A percentile compares a stretch with the other conserved stretches of the same genome.
Evolutionary conservation across 2,888 invertebrate species (phyloP).

Genomic region (Chymomyza amoena): DNA sequence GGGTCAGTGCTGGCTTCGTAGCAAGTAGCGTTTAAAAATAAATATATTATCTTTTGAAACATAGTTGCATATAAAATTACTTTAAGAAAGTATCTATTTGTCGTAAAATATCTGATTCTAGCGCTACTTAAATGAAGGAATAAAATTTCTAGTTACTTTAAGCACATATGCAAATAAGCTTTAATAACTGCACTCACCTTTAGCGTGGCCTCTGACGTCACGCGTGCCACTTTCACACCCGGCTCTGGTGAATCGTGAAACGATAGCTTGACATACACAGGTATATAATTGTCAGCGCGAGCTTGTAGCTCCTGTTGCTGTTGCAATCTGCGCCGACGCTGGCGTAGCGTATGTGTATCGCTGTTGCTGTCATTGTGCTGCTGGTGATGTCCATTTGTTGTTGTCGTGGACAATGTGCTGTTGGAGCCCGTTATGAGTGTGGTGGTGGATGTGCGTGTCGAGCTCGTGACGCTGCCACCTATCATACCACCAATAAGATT

Average conservation of each 20-base stretch:
- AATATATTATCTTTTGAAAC: too few relatives aligned
- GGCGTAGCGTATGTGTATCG: slow-evolving; percentile 1
- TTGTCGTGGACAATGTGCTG: slow-evolving; percentile 46
- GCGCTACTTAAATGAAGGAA: too few relatives aligned
- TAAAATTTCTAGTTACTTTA: too few relatives aligned
- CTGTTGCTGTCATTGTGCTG: slow-evolving; percentile 26
- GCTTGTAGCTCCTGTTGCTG: slow-evolving; percentile 7
- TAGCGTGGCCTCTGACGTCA: slow-evolving; percentile 79
- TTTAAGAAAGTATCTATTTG: too few relatives aligned
- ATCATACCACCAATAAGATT: slow-evolving; percentile 73
- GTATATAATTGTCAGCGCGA: slow-evolving; percentile 30
- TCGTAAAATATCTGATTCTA: too few relatives aligned
- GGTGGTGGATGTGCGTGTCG: slow-evolving; percentile 34
- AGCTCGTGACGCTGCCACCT: slow-evolving; percentile 22
- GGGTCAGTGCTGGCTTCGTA: too few relatives aligned
- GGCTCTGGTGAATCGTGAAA: slow-evolving; percentile 78
- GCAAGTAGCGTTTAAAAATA: too few relatives aligned
- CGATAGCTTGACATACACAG: slow-evolving; percentile 67
- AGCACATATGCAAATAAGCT: too few relatives aligned
- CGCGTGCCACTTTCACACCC: slow-evolving; percentile 82
- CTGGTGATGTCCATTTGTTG: slow-evolving; percentile 29
- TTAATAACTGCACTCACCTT: slow-evolving; percentile 80
- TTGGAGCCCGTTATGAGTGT: slow-evolving; percentile 75
- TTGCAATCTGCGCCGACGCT: slow-evolving; percentile 1
- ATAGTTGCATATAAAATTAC: too few relatives aligned